Evolutionary conservation across 2,797 vertebrate genomes (phyloP).

Genomic region (Cuniculus paca): DNA sequence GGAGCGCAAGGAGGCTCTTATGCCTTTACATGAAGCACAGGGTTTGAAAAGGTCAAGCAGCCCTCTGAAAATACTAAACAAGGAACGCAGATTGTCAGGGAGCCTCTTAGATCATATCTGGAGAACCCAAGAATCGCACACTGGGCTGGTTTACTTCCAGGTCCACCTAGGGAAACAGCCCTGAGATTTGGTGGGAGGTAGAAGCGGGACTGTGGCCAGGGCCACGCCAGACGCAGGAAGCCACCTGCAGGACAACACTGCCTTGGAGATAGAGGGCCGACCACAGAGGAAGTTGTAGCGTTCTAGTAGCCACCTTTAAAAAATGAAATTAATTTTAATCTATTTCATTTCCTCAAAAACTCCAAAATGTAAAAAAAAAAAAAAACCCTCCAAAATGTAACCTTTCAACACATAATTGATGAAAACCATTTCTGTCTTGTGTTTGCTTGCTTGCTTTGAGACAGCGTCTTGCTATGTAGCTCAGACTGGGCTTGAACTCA

Average conservation of each 20-base stretch:
- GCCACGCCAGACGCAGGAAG: not conserved
- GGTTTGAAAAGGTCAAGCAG: slow-evolving; percentile 65
- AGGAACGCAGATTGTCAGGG: slow-evolving; percentile 13
- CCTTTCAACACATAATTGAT: not conserved
- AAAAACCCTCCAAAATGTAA: not conserved
- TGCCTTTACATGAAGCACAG: not conserved
- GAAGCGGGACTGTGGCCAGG: not conserved
- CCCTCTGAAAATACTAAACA: slow-evolving; percentile 45
- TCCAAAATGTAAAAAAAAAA: not conserved
- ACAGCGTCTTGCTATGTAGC: not conserved
- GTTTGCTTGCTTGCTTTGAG: not conserved
- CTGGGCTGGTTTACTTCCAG: not conserved
- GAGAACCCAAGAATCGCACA: not conserved
- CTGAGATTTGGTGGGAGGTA: not conserved
- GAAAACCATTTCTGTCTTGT: not conserved
- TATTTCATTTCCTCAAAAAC: slow-evolving; percentile 52
- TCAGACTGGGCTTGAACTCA: not conserved
- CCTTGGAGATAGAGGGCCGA: not conserved
- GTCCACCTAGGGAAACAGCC: not conserved
- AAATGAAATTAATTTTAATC: not conserved
- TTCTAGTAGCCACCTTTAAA: not conserved
- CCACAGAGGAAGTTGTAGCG: no score
- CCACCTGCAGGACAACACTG: fast-evolving
- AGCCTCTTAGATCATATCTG: not conserved
- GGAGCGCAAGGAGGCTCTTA: not conserved